Conservation (phyloP, 2,797 vertebrate species). For the Smutsia temminckii region DNA sequence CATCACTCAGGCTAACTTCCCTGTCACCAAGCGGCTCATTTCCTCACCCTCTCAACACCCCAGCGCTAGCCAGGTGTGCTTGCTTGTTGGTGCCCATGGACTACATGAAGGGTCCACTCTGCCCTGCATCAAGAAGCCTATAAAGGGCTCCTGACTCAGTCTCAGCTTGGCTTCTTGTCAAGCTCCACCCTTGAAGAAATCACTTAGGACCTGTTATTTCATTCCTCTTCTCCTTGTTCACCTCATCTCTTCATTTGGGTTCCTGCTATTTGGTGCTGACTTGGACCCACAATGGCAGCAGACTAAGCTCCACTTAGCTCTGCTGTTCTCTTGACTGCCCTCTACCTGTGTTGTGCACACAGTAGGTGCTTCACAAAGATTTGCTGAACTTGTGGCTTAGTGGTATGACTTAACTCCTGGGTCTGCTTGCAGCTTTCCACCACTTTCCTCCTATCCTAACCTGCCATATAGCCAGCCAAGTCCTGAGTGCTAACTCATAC, state of each 20-base stretch:
- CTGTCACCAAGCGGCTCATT: background rate
- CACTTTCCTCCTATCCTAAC: background rate
- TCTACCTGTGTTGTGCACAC: background rate
- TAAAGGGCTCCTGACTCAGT: background rate
- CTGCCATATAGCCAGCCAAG: background rate
- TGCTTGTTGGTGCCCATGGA: constrained; percentile 2
- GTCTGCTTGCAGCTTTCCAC: background rate
- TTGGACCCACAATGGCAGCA: background rate
- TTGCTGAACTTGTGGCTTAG: background rate
- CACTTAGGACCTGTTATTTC: background rate
- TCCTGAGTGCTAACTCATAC: background rate
- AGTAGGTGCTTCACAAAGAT: background rate
- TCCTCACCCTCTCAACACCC: background rate
- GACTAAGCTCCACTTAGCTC: background rate
- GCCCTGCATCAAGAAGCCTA: background rate
- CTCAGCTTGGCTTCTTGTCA: constrained; percentile 19
- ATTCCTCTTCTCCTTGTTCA: background rate
- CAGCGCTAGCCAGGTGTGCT: background rate
- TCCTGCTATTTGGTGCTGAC: background rate
- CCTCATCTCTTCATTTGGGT: background rate
- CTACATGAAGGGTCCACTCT: background rate
- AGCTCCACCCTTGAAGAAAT: background rate
- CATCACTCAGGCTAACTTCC: background rate
- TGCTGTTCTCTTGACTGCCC: background rate
- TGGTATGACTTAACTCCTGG: background rate